phyloP scores from a whole-genome alignment of 2,888 invertebrate genomes.

The Hemicrepidius hirtus region DNA sequence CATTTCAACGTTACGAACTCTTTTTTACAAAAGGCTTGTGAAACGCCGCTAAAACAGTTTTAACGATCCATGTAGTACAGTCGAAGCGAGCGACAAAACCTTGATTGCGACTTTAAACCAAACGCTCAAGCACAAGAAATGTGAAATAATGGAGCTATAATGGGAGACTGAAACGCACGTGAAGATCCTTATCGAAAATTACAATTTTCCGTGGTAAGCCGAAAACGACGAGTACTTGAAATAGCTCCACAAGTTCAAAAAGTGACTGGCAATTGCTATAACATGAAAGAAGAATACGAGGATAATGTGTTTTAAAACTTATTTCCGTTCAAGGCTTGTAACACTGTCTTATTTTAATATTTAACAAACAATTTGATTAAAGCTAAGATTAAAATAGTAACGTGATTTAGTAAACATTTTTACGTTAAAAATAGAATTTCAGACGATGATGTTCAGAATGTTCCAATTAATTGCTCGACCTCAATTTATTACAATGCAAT shows the following conservation, averaged over 20 bases:
- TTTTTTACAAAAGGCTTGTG: conserved; percentile 1
- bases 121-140: conserved; percentile 7
- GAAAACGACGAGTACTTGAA: background rate
- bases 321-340: too few species aligned
- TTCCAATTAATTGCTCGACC: too few species aligned
- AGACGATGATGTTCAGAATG: too few species aligned
- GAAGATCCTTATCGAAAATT: conserved; percentile 12
- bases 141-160: conserved; percentile 7
- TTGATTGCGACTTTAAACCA: conserved; percentile 17
- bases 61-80: conserved; percentile 21
- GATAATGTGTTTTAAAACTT: too few species aligned
- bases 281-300: too few species aligned
- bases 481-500: too few species aligned
- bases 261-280: too few species aligned
- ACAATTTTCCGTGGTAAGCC: conserved; percentile 7
- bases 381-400: too few species aligned
- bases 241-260: background rate
- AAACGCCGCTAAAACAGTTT: conserved; percentile 8
- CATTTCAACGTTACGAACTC: background rate
- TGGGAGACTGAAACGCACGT: background rate
- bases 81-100: conserved; percentile 12
- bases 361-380: too few species aligned
- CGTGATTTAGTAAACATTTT: too few species aligned
- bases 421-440: too few species aligned
- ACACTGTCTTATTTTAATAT: too few species aligned